These are phyloP conservation scores for Caracal caracal DNA, from an alignment of 2,113 vertebrate genomes.

Conservation along the genomic window DNA sequence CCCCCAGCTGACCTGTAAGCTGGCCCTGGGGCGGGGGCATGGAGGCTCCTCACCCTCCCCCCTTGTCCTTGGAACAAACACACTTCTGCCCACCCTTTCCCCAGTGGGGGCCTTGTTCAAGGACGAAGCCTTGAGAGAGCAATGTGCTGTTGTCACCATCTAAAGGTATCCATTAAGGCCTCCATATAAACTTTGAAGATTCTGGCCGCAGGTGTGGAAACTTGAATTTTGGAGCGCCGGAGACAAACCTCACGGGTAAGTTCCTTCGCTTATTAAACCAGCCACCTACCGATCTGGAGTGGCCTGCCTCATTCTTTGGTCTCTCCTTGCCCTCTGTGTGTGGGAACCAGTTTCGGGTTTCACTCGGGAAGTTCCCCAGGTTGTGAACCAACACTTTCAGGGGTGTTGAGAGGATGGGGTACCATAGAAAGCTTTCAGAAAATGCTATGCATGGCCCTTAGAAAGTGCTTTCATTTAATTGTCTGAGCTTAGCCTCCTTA, in stretches of 20 bases:
- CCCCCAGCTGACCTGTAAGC: not conserved
- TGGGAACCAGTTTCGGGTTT: not conserved
- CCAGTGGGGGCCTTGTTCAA: not conserved
- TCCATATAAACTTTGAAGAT: not conserved
- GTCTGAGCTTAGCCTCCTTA: not conserved
- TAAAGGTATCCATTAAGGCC: not conserved
- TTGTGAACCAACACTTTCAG: not conserved
- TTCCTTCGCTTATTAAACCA: not conserved
- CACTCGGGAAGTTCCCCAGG: not conserved
- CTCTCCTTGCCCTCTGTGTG: not conserved
- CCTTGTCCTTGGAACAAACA: not conserved
- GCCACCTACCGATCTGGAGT: not conserved
- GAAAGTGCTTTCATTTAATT: not conserved
- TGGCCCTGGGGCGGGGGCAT: too few relatives aligned
- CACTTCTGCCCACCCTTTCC: not conserved
- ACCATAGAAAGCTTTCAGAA: not conserved
- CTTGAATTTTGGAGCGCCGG: rapidly evolving
- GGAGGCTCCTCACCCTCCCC: not conserved
- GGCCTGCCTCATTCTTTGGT: not conserved
- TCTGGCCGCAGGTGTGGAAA: not conserved
- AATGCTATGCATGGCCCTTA: not conserved
- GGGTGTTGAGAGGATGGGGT: not conserved
- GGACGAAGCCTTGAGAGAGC: not conserved
- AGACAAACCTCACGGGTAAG: not conserved
- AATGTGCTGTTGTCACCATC: not conserved